A percentile compares a stretch with the other conserved stretches of the same genome.
phyloP scores from a whole-genome alignment of 2,113 vertebrate genomes.

The Sprattus sprattus region DNA sequence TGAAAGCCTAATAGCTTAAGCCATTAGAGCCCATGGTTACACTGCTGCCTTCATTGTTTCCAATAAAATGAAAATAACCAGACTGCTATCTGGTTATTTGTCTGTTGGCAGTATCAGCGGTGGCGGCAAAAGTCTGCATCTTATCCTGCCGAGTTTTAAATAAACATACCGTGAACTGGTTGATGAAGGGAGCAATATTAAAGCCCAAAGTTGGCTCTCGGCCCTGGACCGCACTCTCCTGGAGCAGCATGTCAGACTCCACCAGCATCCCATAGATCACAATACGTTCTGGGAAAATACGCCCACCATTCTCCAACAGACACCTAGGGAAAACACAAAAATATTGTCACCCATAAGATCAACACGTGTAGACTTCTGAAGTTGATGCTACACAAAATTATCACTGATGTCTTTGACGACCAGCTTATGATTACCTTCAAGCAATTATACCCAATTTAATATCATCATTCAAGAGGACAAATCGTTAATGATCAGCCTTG shows the following conservation, averaged over 20 bases:
- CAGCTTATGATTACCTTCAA: too few relatives aligned
- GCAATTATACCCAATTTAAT: too few relatives aligned
- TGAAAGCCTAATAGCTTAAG: too few relatives aligned
- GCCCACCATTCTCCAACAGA: conserved; percentile 88
- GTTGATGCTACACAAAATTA: neutral
- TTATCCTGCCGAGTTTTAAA: neutral
- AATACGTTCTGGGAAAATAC: conserved; percentile 88
- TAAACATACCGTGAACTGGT: conserved; percentile 87
- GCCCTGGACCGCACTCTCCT: conserved; percentile 91
- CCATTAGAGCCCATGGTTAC: too few relatives aligned
- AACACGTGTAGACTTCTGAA: neutral
- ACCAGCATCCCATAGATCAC: conserved; percentile 87
- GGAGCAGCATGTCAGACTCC: conserved; percentile 83
- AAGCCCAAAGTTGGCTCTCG: conserved; percentile 87
- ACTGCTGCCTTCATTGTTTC: too few relatives aligned
- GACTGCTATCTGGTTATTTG: too few relatives aligned
- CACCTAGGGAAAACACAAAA: conserved; percentile 69
- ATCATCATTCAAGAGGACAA: too few relatives aligned
- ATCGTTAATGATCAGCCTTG: too few relatives aligned
- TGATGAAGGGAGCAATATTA: conserved; percentile 94
- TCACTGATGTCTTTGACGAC: neutral
- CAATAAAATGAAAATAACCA: too few relatives aligned
- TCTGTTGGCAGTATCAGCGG: too few relatives aligned
- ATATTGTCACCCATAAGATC: neutral
- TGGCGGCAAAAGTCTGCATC: too few relatives aligned